Percentiles rank a stretch among this genome's conserved stretches.
These are phyloP conservation scores for Rostratula benghalensis DNA, from an alignment of 2,113 vertebrate genomes.

Conservation along the genomic window DNA sequence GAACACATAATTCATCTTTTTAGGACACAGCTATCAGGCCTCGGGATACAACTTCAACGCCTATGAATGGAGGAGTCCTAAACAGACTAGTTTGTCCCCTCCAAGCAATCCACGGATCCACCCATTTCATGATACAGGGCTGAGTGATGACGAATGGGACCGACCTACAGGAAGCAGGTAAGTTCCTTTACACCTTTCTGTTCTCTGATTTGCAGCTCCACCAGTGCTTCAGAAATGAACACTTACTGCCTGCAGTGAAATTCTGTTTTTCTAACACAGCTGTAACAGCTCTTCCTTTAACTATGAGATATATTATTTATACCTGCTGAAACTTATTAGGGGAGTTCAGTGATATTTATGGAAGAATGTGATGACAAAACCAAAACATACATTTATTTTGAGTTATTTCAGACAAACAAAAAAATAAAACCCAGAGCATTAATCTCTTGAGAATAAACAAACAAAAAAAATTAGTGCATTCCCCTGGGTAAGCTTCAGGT, in stretches of 20 bases:
- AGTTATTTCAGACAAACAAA: background rate
- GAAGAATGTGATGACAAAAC: background rate
- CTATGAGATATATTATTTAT: background rate
- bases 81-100: conserved; percentile 86
- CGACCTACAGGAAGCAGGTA: conserved; percentile 85
- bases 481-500: background rate
- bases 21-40: conserved; percentile 86
- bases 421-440: background rate
- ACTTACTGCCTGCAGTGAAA: background rate
- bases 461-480: background rate
- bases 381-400: background rate
- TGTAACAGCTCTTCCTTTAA: background rate
- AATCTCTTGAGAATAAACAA: background rate
- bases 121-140: conserved; percentile 85
- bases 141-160: conserved; percentile 93
- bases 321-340: background rate
- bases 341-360: background rate
- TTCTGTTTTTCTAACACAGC: background rate
- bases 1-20: conserved; percentile 11
- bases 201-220: background rate
- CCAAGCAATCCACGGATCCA: conserved; percentile 83
- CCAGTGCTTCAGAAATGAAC: background rate
- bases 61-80: conserved; percentile 92
- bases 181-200: background rate
- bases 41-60: conserved; percentile 89